A percentile compares a stretch with the other conserved stretches of the same genome.
Evolutionary conservation across 2,888 invertebrate species (phyloP).

Genomic region (Arrhopalites spinosus): DNA sequence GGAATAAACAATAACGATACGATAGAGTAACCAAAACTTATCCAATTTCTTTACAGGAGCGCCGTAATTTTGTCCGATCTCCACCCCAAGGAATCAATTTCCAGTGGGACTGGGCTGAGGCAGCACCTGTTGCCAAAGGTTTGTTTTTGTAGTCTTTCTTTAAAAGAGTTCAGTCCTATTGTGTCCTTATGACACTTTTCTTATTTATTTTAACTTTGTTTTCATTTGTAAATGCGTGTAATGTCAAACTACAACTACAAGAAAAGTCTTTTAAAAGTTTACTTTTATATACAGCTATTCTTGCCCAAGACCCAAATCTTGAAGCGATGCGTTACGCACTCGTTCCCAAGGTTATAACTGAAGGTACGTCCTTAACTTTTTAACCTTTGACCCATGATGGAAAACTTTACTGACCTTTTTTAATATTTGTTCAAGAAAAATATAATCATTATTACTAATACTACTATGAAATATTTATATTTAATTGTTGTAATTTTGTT

Average conservation of each 20-base stretch:
- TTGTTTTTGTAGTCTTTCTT: not conserved
- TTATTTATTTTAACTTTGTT: not conserved
- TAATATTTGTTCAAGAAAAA: no score
- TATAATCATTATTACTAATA: no score
- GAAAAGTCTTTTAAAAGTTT: no score
- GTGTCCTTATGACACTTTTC: not conserved
- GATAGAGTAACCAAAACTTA: no score
- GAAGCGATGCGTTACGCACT: conserved; percentile 96
- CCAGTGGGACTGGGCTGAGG: conserved; percentile 90
- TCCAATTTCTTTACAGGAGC: conserved; percentile 73
- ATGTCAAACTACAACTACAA: no score
- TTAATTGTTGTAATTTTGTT: no score
- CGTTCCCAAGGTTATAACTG: no score
- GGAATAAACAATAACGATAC: no score
- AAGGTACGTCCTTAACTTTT: no score
- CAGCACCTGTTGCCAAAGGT: conserved; percentile 85
- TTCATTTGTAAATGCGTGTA: not conserved
- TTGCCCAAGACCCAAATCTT: conserved; percentile 93
- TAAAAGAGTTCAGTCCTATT: not conserved
- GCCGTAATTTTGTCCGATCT: conserved; percentile 94
- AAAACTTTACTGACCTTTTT: no score
- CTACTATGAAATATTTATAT: no score
- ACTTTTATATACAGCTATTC: conserved; percentile 68
- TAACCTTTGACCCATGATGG: no score
- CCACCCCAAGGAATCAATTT: conserved; percentile 95